Conservation (phyloP, 2,888 invertebrate genomes). For the Stenoptilia bipunctidactyla region DNA sequence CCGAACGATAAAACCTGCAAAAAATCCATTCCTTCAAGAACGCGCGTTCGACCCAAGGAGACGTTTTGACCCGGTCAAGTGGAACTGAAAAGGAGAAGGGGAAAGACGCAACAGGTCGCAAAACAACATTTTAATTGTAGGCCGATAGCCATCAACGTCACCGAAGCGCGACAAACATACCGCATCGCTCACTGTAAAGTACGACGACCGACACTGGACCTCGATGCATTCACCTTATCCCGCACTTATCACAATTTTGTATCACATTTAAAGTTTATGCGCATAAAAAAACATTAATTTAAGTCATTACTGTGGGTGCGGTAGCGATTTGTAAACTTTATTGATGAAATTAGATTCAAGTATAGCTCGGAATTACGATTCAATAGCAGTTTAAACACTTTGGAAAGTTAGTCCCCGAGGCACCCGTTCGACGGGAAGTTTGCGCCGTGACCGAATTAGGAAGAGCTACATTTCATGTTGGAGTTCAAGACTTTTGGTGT, state of each 20-base stretch:
- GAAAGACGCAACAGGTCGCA: slow-evolving; percentile 63
- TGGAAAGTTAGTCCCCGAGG: slow-evolving; percentile 35
- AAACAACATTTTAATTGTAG: slow-evolving; percentile 64
- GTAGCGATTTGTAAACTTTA: slow-evolving; percentile 1
- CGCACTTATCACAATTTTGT: slow-evolving; percentile 18
- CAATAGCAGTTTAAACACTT: slow-evolving; percentile 42
- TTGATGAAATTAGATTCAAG: slow-evolving; percentile 15
- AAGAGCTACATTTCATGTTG: slow-evolving; percentile 22
- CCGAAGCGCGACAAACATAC: slow-evolving; percentile 49
- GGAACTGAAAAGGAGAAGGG: slow-evolving; percentile 18
- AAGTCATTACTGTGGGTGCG: slow-evolving; percentile 5
- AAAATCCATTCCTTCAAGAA: no score
- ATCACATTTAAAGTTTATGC: slow-evolving; percentile 11
- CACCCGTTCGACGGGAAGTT: slow-evolving; percentile 30
- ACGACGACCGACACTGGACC: slow-evolving; percentile 49
- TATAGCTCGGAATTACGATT: slow-evolving; percentile 27
- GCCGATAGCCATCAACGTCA: slow-evolving; percentile 60
- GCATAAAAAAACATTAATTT: background rate
- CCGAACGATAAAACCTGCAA: no score
- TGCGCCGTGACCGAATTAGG: no score
- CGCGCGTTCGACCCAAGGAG: background rate
- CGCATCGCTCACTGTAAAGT: slow-evolving; percentile 31
- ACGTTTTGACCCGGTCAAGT: background rate
- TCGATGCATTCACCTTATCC: slow-evolving; percentile 38
- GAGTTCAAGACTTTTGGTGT: no score